Evolutionary conservation across 2,797 vertebrate species (phyloP).

Genomic region (Tokudaia muenninki): DNA sequence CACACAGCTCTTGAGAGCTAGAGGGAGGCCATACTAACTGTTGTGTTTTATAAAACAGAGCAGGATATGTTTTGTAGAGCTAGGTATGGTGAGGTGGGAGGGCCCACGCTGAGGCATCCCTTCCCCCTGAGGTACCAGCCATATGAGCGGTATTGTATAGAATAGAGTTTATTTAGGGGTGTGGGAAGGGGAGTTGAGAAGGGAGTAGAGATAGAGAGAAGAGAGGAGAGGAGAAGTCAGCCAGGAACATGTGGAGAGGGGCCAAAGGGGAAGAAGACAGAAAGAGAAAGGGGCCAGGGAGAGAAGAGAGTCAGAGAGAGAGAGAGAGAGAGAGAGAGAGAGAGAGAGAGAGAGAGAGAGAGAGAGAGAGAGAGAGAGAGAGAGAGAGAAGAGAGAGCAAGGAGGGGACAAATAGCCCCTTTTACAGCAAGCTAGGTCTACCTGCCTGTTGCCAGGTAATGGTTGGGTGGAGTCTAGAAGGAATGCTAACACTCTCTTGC

Average conservation of each 20-base stretch:
- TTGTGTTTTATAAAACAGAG: not conserved
- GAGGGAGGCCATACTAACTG: accelerated
- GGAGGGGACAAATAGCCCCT: too few relatives aligned
- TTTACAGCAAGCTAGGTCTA: not conserved
- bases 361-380: too few relatives aligned
- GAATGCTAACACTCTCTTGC: not conserved
- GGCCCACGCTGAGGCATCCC: not conserved
- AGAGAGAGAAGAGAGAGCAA: too few relatives aligned
- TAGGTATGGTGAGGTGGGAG: not conserved
- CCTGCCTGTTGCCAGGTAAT: not conserved
- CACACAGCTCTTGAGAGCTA: not conserved
- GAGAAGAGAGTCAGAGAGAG: too few relatives aligned
- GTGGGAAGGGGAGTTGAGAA: not conserved
- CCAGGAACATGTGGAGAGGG: not conserved
- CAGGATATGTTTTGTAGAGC: not conserved
- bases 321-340: too few relatives aligned
- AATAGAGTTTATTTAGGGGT: not conserved
- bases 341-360: too few relatives aligned
- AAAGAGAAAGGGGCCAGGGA: too few relatives aligned
- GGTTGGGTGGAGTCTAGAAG: not conserved
- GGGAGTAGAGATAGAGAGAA: not conserved
- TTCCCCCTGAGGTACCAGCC: not conserved
- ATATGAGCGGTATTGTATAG: not conserved
- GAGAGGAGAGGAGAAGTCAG: not conserved
- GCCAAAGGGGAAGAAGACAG: too few relatives aligned